phyloP scores from a whole-genome alignment of 2,113 vertebrate species.

The Lanius ludovicianus region DNA sequence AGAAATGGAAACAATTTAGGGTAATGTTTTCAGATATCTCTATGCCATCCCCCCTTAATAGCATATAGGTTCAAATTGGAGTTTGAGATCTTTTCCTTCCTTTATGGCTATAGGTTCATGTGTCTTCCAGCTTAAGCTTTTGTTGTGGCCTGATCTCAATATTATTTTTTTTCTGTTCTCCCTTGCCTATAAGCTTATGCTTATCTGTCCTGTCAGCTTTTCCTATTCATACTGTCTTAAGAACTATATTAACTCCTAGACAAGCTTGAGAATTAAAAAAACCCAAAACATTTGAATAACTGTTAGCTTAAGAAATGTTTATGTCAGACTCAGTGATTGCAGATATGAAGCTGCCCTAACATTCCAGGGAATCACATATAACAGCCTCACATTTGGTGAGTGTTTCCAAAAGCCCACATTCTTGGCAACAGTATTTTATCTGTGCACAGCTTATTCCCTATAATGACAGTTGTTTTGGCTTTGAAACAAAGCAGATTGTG shows the following conservation, averaged over 20 bases:
- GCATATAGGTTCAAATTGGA: neutral
- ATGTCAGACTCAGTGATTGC: rapidly evolving
- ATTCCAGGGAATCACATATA: neutral
- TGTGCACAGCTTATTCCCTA: neutral
- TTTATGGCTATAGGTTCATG: rapidly evolving
- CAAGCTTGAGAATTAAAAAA: neutral
- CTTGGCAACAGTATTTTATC: neutral
- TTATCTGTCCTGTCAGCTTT: neutral
- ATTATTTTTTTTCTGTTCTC: neutral
- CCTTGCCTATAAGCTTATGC: neutral
- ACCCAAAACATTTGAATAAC: neutral
- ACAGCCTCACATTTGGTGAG: neutral
- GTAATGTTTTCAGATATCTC: neutral
- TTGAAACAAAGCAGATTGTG: neutral
- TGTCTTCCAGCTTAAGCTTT: neutral
- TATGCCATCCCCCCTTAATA: neutral
- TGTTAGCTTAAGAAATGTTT: neutral
- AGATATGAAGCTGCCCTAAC: neutral
- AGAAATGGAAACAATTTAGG: neutral
- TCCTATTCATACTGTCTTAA: neutral
- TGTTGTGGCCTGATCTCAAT: neutral
- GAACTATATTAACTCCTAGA: neutral
- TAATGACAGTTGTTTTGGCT: neutral
- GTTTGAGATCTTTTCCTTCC: neutral
- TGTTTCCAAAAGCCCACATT: neutral